Conservation (phyloP, 2,888 invertebrate species). For the Tillus elongatus region DNA sequence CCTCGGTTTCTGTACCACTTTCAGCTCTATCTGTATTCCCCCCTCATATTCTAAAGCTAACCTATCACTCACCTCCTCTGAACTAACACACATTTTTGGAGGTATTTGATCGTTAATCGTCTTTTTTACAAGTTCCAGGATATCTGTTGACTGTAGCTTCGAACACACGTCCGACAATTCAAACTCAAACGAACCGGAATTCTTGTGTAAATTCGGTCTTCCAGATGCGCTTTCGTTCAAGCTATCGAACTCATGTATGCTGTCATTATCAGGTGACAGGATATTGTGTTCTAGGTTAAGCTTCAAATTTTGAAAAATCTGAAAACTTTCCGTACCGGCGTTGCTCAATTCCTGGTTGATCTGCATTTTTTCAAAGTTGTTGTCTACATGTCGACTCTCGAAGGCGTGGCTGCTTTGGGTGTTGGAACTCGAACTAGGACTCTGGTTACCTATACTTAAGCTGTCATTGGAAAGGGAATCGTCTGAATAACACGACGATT, state of each 20-base stretch:
- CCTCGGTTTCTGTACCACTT: constrained; percentile 55
- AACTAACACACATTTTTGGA: constrained; percentile 54
- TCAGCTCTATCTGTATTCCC: constrained; percentile 77
- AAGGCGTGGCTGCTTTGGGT: constrained; percentile 37
- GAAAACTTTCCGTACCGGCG: constrained; percentile 32
- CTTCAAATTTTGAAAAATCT: constrained; percentile 36
- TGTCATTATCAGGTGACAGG: constrained; percentile 6
- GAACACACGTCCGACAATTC: constrained; percentile 73
- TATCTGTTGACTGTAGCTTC: constrained; percentile 67
- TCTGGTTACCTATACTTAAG: constrained; percentile 35
- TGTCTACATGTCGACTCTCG: constrained; percentile 27
- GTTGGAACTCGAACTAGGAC: constrained; percentile 40
- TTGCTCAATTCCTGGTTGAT: constrained; percentile 34
- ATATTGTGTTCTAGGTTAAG: constrained; percentile 18
- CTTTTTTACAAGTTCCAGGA: constrained; percentile 69
- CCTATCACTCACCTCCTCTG: constrained; percentile 32
- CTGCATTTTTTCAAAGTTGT: constrained; percentile 33
- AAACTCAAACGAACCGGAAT: constrained; percentile 54
- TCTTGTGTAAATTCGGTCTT: constrained; percentile 31
- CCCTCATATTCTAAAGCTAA: constrained; percentile 46
- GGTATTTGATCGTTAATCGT: constrained; percentile 72
- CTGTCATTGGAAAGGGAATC: constrained; percentile 63
- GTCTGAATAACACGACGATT: constrained; percentile 61
- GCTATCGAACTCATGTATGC: too few species aligned
- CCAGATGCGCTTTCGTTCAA: neutral